Percentiles rank a stretch among this genome's conserved stretches.
phyloP scores from a whole-genome alignment of 2,797 vertebrate species.

The Etheostoma perlongum region DNA sequence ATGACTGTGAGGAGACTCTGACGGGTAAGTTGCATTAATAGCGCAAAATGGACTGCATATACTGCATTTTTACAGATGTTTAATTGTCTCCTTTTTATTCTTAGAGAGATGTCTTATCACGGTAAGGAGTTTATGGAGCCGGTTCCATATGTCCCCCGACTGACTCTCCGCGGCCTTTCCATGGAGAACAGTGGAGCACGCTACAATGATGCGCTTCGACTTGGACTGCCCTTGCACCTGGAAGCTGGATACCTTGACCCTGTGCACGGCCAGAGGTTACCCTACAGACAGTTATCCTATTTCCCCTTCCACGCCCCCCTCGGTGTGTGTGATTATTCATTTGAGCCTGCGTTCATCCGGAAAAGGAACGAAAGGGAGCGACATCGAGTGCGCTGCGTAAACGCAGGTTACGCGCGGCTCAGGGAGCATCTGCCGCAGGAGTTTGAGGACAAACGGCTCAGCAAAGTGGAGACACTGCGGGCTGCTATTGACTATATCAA shows the following conservation, averaged over 20 bases:
- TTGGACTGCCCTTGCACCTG: slow-evolving; percentile 79
- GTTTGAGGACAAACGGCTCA: slow-evolving; percentile 89
- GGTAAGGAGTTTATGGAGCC: slow-evolving; percentile 63
- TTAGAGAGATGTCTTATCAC: slow-evolving; percentile 68
- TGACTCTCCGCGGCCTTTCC: slow-evolving; percentile 71
- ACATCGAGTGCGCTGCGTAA: slow-evolving; percentile 95
- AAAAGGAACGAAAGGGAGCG: slow-evolving; percentile 94
- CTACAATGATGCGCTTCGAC: slow-evolving; percentile 74
- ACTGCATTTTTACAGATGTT: not conserved
- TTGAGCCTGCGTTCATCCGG: slow-evolving; percentile 92
- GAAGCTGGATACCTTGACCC: slow-evolving; percentile 81
- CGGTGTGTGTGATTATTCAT: slow-evolving; percentile 82
- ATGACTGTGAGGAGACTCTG: slow-evolving; percentile 41
- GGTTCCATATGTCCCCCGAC: slow-evolving; percentile 60
- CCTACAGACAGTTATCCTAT: slow-evolving; percentile 56
- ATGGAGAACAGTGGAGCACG: slow-evolving; percentile 66
- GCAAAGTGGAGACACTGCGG: slow-evolving; percentile 94
- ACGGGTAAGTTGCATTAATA: slow-evolving; percentile 38
- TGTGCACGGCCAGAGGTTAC: slow-evolving; percentile 57
- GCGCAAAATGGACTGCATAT: not conserved
- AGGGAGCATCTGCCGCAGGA: slow-evolving; percentile 91
- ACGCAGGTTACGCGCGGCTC: slow-evolving; percentile 94
- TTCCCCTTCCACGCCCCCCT: slow-evolving; percentile 66
- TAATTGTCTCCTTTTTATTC: not conserved
- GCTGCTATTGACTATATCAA: slow-evolving; percentile 94